phyloP scores from a whole-genome alignment of 1,140 invertebrate genomes.

The Camponotus floridanus region DNA sequence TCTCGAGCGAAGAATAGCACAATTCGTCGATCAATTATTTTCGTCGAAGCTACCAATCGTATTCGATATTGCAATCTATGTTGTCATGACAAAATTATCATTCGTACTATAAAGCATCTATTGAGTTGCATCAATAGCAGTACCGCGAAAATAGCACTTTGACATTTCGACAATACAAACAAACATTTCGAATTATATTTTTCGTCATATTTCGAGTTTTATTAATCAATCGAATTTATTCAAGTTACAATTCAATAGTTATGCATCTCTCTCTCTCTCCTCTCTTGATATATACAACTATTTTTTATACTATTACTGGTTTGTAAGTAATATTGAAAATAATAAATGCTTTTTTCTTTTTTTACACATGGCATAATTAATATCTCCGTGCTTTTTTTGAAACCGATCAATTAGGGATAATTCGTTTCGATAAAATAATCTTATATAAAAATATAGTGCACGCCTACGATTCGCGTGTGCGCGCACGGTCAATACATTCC shows the following conservation, averaged over 20 bases:
- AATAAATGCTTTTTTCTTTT: not conserved
- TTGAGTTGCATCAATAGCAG: not conserved
- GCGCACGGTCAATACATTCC: conserved; percentile 80
- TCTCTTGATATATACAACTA: too few relatives aligned
- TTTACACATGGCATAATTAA: not conserved
- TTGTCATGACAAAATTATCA: conserved; percentile 2
- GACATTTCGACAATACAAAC: not conserved
- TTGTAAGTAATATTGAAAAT: not conserved
- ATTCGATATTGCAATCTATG: conserved; percentile 35
- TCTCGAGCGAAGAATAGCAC: conserved; percentile 2
- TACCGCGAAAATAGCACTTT: not conserved
- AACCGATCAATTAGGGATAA: not conserved
- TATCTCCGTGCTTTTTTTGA: not conserved
- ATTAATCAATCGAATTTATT: not conserved
- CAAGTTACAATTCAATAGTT: not conserved
- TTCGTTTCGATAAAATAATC: not conserved
- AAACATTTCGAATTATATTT: not conserved
- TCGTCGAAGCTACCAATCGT: conserved; percentile 43
- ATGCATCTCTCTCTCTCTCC: not conserved
- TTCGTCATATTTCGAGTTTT: not conserved
- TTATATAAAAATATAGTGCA: conserved; percentile 16
- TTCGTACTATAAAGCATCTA: not conserved
- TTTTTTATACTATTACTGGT: not conserved
- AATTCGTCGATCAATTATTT: conserved; percentile 34
- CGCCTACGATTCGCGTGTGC: conserved; percentile 47